Conservation (phyloP, 2,888 invertebrate genomes). For the Leptinotarsa juncta region DNA sequence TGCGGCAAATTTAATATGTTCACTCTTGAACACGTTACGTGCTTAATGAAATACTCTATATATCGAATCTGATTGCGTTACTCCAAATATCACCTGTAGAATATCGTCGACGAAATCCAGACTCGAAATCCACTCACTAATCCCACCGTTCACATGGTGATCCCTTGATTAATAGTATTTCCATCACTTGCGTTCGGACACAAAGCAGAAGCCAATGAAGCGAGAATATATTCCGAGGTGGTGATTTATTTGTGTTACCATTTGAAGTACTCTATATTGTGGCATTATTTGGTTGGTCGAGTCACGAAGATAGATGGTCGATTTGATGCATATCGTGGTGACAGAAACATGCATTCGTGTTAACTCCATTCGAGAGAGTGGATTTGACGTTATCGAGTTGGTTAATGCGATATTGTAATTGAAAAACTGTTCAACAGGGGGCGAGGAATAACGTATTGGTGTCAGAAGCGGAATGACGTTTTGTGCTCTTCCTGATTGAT, state of each 20-base stretch:
- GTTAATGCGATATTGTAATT: conserved; percentile 2
- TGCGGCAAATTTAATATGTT: no score
- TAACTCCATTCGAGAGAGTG: neutral
- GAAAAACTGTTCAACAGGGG: neutral
- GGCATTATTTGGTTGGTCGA: conserved; percentile 4
- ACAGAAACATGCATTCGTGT: conserved; percentile 12
- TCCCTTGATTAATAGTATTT: conserved; percentile 31
- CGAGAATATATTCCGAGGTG: neutral
- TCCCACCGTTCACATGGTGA: conserved; percentile 21
- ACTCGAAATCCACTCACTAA: conserved; percentile 9
- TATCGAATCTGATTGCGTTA: neutral
- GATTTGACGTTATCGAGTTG: conserved; percentile 14
- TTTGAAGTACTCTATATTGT: conserved; percentile 5
- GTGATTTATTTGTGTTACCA: neutral
- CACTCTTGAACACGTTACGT: no score
- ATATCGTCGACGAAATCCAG: conserved; percentile 22
- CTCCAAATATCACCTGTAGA: conserved; percentile 33
- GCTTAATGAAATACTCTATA: no score
- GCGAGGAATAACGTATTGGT: neutral
- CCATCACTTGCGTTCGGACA: conserved; percentile 2
- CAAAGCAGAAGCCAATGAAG: neutral
- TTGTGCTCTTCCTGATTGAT: neutral
- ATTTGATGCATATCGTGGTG: conserved; percentile 20
- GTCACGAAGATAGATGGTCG: neutral
- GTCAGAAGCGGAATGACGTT: neutral